A percentile compares a stretch with the other conserved stretches of the same genome.
These are phyloP conservation scores for Parapristionchus giblindavisi DNA, from an alignment of 2,888 invertebrate genomes.

Conservation along the genomic window DNA sequence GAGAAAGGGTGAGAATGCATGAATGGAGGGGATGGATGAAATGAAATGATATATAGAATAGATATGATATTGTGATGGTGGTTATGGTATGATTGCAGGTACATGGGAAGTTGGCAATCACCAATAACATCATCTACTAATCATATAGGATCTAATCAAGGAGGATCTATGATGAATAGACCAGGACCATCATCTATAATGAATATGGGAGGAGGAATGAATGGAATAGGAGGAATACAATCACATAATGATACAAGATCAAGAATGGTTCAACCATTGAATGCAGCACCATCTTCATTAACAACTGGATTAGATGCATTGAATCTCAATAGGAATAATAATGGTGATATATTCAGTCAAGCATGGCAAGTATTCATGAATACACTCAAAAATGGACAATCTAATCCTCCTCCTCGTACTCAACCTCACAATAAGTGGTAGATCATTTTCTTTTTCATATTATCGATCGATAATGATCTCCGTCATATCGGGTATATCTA, in stretches of 20 bases:
- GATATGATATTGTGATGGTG: no score
- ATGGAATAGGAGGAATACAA: conserved; percentile 6
- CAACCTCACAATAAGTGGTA: conserved; percentile 15
- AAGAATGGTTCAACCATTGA: conserved; percentile 16
- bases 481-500: neutral
- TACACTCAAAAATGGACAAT: conserved; percentile 35
- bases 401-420: neutral
- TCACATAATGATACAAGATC: neutral
- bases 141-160: no score
- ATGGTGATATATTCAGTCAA: conserved; percentile 31
- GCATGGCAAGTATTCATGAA: conserved; percentile 38
- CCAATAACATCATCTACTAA: no score
- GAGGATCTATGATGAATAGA: neutral
- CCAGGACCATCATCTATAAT: neutral
- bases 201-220: conserved; percentile 9
- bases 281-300: conserved; percentile 41
- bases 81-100: no score
- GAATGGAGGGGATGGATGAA: no score
- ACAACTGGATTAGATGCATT: conserved; percentile 54
- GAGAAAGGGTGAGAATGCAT: neutral
- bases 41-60: no score
- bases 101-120: no score
- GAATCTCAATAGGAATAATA: conserved; percentile 51
- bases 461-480: neutral
- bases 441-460: neutral